Evolutionary conservation across 2,888 invertebrate genomes (phyloP), one percentile per base, ranked within the genome.

Genomic region (Tenthredo distinguenda): DNA sequence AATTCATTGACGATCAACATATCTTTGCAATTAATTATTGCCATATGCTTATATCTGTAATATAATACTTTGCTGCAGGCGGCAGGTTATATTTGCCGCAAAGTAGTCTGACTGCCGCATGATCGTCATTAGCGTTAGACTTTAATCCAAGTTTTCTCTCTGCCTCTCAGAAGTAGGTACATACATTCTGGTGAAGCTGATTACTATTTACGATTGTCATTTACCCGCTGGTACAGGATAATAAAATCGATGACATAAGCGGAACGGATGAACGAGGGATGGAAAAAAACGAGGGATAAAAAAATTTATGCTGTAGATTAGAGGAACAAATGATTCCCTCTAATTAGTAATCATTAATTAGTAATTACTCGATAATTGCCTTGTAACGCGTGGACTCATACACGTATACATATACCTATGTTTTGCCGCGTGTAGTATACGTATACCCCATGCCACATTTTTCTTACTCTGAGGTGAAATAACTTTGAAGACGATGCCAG

Each of bases 171-270:
- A 34, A 34, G 31, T 10, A 21, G 62, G 26, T 62, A 26, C 21
- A 37, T 37, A 9, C 21, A 58, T 77, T 34, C 55, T 55, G 34
- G 18, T 34, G 77, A 77, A 77, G 31, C 55, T 34, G 77, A 55
- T 79, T 79, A 50, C 34, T 31, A 34, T 31, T 58, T 47, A 47
- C 55, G 79, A 79, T 79, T 55, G 58, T 79, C 34, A 79, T 34
- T 55, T 55, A 0, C 7, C 26, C 18, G 4, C 47, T 18, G 50
- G 9, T 76, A 10, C 55, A n/a, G 58, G 76, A n/a, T 76, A 76
- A 79, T 79, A 79, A 79, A 79, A 79, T 79, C 79, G 37, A 58
- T 79, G 79, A 79, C 58, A 37, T 55, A 37, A 79, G 37, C 50
- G 50, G 4, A 79, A 34, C 26, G 79, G 18, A 55, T 55, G 18